Evolutionary conservation across 1,140 invertebrate species (phyloP), one percentile per base, ranked within the genome.

Genomic region (Formica selysi): DNA sequence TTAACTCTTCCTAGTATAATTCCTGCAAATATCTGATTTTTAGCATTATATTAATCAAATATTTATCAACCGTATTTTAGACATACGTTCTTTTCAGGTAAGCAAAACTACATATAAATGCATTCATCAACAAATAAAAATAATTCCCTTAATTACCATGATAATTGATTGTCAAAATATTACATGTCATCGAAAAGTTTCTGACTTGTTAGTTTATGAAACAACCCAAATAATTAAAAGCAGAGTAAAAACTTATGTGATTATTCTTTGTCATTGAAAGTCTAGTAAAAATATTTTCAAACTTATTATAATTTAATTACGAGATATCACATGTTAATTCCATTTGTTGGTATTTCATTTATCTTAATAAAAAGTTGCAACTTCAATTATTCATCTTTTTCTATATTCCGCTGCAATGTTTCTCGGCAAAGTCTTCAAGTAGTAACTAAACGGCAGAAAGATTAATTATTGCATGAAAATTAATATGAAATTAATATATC

Each of bases 391-490:
- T 36, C 13, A 73, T 68, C 67, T 44, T 3, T 44, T 22, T 29
- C 4, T 26, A 44, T 41, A 74, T 59, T 41, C 7, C 7, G 8
- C 26, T 26, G 19, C 36, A 22, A 19, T 19, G 61, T 44, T 38
- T 22, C 8, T 11, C 57, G 6, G 36, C 79, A 22, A 83, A 74
- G n/a, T 44, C 19, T 54, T 74, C 26, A 73, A 22, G 48, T 44
- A 76, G 4, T 29, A 11, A 44, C 29, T 76, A 64, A 86, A 74
- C 26, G 87, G 13, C 64, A 32, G 81, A 51, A 10, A 61, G 51
- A 73, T 74, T 85, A 70, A 84, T 90, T 57, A 67, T 84, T 79
- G 59, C 65, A 78, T 88, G 81, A 88, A 78, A 65, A 16, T 67
- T 85, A 78, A 89, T 65, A 38, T 68, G 19, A 26, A 32, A 32